Conservation (phyloP, 1,140 invertebrate species). For the Papilio polytes region DNA sequence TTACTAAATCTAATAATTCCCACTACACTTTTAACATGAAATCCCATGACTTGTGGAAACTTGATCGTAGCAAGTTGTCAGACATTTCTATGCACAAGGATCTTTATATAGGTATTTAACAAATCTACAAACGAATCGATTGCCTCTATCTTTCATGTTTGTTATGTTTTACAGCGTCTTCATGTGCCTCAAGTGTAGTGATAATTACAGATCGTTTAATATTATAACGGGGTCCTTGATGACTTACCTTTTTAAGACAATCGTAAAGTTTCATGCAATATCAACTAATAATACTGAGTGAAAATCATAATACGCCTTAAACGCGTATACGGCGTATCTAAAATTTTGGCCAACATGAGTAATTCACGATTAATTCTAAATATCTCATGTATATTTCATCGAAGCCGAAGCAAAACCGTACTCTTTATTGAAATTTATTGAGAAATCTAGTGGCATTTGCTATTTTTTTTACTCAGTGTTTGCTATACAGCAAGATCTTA, state of each 20-base stretch:
- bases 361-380: constrained; percentile 55
- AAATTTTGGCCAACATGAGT: constrained; percentile 79
- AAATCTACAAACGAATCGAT: background rate
- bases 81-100: background rate
- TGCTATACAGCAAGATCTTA: background rate
- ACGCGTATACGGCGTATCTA: constrained; percentile 63
- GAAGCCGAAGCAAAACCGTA: constrained; percentile 38
- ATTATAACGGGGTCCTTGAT: constrained; percentile 37
- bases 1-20: constrained; percentile 30
- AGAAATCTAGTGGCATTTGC: constrained; percentile 24
- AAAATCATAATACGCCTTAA: constrained; percentile 73
- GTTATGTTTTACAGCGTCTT: background rate
- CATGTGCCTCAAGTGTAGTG: constrained; percentile 7
- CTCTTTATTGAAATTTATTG: background rate
- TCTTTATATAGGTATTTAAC: background rate
- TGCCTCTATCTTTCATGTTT: background rate
- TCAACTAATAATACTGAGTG: constrained; percentile 77
- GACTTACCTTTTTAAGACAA: constrained; percentile 41
- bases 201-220: constrained; percentile 32
- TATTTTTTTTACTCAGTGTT: background rate
- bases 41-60: background rate
- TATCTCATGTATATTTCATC: constrained; percentile 47
- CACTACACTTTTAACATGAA: constrained; percentile 17
- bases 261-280: constrained; percentile 49
- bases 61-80: background rate